Evolutionary conservation across 2,113 vertebrate species (phyloP).

Genomic region (Jaculus jaculus): DNA sequence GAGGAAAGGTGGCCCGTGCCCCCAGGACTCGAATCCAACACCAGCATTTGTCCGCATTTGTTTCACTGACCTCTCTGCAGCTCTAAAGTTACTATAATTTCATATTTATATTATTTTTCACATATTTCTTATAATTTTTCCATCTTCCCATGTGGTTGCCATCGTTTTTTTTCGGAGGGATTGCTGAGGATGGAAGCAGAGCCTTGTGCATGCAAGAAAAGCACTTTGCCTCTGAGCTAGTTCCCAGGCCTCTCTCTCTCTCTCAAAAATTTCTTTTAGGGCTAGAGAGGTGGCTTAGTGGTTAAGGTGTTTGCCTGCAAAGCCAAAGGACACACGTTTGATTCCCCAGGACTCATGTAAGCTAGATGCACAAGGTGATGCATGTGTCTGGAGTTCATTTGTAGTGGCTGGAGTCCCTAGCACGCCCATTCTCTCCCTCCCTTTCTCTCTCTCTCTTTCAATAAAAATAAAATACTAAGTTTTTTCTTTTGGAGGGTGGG

Average conservation of each 20-base stretch:
- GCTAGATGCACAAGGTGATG: too few species aligned
- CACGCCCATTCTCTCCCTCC: too few species aligned
- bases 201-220: background rate
- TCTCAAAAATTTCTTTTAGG: background rate
- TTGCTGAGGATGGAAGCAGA: background rate
- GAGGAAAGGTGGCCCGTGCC: background rate
- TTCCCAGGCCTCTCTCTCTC: background rate
- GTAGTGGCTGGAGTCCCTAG: too few species aligned
- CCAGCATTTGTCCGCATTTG: background rate
- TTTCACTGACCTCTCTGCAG: background rate
- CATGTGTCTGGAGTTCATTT: too few species aligned
- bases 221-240: background rate
- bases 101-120: slow-evolving; percentile 9
- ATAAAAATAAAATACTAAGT: too few species aligned
- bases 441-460: too few species aligned
- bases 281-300: too few species aligned
- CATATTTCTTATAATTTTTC: background rate
- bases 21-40: background rate
- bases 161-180: background rate
- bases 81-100: background rate
- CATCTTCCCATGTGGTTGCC: background rate
- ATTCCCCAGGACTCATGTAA: too few species aligned
- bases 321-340: too few species aligned
- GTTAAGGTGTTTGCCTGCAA: too few species aligned
- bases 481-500: too few species aligned